These are phyloP conservation scores for Diploptera punctata DNA, from an alignment of 2,888 invertebrate genomes.

Conservation along the genomic window DNA sequence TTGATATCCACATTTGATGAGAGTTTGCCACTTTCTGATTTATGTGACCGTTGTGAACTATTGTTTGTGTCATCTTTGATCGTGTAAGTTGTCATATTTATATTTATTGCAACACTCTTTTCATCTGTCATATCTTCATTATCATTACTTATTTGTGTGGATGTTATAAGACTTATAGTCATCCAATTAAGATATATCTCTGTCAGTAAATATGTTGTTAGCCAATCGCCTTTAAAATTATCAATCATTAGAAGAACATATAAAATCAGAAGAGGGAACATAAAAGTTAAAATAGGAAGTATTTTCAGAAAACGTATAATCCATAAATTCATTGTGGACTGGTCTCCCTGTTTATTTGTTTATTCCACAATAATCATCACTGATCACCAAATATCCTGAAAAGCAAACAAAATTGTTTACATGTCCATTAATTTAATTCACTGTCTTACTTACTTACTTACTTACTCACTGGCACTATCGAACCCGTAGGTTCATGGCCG, in stretches of 20 bases:
- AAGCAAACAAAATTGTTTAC: too few relatives aligned
- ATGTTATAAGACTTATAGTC: slow-evolving; percentile 2
- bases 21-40: neutral
- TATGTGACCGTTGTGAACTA: neutral
- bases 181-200: slow-evolving; percentile 40
- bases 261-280: slow-evolving; percentile 28
- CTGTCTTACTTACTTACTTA: too few relatives aligned
- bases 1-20: slow-evolving; percentile 10
- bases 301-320: neutral
- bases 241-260: neutral
- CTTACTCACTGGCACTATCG: too few relatives aligned
- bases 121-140: neutral
- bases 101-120: neutral
- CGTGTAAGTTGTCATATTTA: neutral
- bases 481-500: too few relatives aligned
- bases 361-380: too few relatives aligned
- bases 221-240: neutral
- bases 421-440: too few relatives aligned
- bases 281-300: neutral
- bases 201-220: slow-evolving; percentile 28
- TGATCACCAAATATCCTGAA: too few relatives aligned
- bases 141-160: neutral
- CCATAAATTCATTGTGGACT: neutral
- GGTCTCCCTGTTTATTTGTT: too few relatives aligned
- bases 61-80: too few relatives aligned